These are phyloP conservation scores for Potorous gilbertii DNA, from an alignment of 2,797 vertebrate genomes.

Conservation along the genomic window DNA sequence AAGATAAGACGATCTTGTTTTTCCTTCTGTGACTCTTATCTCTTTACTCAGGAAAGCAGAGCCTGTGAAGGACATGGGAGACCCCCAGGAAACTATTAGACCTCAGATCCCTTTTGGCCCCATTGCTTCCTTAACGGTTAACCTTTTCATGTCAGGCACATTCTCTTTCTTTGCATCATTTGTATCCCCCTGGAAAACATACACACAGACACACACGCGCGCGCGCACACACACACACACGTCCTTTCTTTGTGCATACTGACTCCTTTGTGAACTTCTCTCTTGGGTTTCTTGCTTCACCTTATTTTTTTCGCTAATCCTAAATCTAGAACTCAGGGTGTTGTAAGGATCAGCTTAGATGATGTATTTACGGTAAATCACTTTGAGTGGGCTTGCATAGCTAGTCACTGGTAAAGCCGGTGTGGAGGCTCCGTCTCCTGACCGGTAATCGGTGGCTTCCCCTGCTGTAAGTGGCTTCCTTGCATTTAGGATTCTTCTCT, in stretches of 20 bases:
- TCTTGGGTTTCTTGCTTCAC: too few species aligned
- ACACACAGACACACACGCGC: too few species aligned
- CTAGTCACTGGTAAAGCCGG: not conserved
- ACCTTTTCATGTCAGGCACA: not conserved
- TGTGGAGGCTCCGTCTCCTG: not conserved
- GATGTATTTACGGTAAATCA: not conserved
- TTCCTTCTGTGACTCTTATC: not conserved
- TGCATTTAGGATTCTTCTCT: constrained; percentile 48
- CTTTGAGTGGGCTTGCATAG: not conserved
- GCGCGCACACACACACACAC: too few species aligned
- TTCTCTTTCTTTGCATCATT: not conserved
- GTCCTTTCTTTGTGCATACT: too few species aligned
- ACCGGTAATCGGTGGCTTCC: not conserved
- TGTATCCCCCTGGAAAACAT: not conserved
- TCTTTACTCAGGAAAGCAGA: not conserved
- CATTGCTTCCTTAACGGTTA: too few species aligned
- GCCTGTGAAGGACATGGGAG: not conserved
- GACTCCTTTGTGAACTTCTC: too few species aligned
- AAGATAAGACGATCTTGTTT: constrained; percentile 33
- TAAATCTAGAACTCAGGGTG: not conserved
- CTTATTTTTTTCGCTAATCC: too few species aligned
- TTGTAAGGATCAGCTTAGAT: not conserved
- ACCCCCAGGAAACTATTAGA: not conserved
- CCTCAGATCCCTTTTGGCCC: not conserved
- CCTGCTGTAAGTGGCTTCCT: not conserved